Conservation (phyloP, 2,797 vertebrate species). For the Neosilurus hyrtlii region DNA sequence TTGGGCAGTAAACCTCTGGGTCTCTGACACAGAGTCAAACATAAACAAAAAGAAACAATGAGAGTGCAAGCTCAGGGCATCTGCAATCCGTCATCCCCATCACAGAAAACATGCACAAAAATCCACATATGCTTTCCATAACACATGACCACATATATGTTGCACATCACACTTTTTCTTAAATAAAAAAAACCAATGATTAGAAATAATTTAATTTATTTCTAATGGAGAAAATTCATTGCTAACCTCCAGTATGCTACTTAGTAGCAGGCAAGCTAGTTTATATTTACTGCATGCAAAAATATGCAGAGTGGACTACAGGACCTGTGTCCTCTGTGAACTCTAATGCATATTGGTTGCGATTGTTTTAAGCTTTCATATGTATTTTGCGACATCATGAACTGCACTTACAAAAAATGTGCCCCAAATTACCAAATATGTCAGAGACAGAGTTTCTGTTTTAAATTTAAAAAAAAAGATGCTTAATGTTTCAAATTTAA, state of each 20-base stretch:
- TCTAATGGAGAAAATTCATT: not conserved
- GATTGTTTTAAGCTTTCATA: not conserved
- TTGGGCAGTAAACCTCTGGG: conserved; percentile 55
- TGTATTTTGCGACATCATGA: not conserved
- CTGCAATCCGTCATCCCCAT: conserved; percentile 17
- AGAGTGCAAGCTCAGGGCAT: conserved; percentile 35
- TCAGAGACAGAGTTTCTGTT: not conserved
- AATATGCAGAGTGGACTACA: not conserved
- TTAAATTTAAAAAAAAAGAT: not conserved
- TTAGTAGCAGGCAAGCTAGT: not conserved
- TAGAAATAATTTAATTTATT: not conserved
- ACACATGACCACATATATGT: not conserved
- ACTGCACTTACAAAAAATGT: not conserved
- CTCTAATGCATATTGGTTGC: not conserved
- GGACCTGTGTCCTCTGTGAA: not conserved
- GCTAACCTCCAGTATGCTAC: not conserved
- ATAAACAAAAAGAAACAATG: conserved; percentile 59
- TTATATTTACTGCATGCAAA: not conserved
- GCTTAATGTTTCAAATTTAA: not conserved
- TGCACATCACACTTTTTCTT: too few relatives aligned
- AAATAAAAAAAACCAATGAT: not conserved
- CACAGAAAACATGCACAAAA: conserved; percentile 17
- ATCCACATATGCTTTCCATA: conserved; percentile 16
- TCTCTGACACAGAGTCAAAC: conserved; percentile 55
- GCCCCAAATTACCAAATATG: not conserved